These are phyloP conservation scores for Columbina picui DNA, from an alignment of 2,113 vertebrate genomes.

Conservation along the genomic window DNA sequence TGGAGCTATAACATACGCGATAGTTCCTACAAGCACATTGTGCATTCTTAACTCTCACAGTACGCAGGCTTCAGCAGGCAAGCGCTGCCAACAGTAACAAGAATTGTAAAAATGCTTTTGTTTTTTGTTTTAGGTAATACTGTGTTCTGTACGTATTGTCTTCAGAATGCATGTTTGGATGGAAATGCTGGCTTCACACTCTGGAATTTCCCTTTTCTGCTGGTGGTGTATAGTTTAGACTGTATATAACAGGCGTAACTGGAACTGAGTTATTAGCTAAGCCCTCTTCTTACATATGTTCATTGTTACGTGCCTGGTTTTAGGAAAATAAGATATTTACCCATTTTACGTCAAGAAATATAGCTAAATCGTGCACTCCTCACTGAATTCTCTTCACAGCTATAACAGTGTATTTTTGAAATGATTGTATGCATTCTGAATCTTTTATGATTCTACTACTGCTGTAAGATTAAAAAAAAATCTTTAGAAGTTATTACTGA, in stretches of 20 bases:
- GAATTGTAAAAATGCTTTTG: not conserved
- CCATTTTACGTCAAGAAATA: not conserved
- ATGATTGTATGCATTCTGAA: not conserved
- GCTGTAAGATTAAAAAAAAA: not conserved
- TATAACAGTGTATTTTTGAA: not conserved
- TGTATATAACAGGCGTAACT: not conserved
- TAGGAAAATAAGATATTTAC: not conserved
- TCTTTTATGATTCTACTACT: not conserved
- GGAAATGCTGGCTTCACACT: not conserved
- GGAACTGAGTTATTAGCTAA: not conserved
- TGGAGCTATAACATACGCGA: not conserved
- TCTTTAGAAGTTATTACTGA: not conserved
- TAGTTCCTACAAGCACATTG: not conserved
- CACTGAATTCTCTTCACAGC: not conserved
- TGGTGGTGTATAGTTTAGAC: not conserved
- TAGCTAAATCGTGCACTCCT: not conserved
- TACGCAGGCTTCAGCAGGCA: not conserved
- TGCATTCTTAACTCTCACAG: not conserved
- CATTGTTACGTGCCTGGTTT: not conserved
- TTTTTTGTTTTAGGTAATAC: not conserved
- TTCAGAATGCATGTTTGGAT: not conserved
- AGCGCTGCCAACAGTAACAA: no score
- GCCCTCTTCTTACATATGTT: not conserved
- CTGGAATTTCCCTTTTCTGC: not conserved
- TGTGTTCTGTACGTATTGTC: not conserved